A percentile compares a stretch with the other conserved stretches of the same genome.
These are phyloP conservation scores for Ricordea florida DNA, from an alignment of 92 coral and sea anemone genomes.

Conservation along the genomic window DNA sequence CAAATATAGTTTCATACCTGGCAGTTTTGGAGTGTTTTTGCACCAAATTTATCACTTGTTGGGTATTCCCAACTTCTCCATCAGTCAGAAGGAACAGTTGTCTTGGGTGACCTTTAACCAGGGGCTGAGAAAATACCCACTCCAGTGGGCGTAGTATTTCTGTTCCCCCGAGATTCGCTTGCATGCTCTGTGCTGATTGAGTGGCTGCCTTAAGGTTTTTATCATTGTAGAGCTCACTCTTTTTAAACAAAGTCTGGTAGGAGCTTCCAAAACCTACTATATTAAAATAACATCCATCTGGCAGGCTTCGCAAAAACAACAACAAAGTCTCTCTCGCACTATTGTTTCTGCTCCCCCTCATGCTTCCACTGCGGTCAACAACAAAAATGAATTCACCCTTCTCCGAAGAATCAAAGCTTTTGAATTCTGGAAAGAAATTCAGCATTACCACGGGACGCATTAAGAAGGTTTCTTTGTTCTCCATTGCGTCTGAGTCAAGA, in stretches of 20 bases:
- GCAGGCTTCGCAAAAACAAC: constrained; percentile 72
- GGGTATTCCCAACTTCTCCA: constrained; percentile 82
- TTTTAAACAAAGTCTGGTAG: constrained; percentile 61
- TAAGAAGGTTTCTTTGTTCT: constrained; percentile 43
- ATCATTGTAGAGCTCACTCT: constrained; percentile 75
- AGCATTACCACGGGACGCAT: constrained; percentile 65
- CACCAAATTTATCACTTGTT: constrained; percentile 74
- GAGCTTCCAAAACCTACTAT: constrained; percentile 91
- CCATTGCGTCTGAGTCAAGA: background rate
- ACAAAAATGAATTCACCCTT: constrained; percentile 81
- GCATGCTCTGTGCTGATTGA: constrained; percentile 47
- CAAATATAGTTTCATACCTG: constrained; percentile 50
- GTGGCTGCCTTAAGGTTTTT: constrained; percentile 70
- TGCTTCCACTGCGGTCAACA: constrained; percentile 83
- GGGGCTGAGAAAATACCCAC: constrained; percentile 73
- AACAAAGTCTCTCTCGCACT: constrained; percentile 74
- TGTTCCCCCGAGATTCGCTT: constrained; percentile 91
- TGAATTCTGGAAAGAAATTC: constrained; percentile 78
- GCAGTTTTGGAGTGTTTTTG: constrained; percentile 51
- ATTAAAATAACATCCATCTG: constrained; percentile 87
- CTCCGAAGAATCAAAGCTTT: constrained; percentile 52
- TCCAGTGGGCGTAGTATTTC: constrained; percentile 72
- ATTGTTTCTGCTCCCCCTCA: constrained; percentile 56
- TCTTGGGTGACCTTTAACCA: constrained; percentile 83
- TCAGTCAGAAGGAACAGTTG: constrained; percentile 91